Percentiles rank a stretch among this genome's conserved stretches.
These are phyloP conservation scores for Portunus trituberculatus DNA, from an alignment of 1,140 invertebrate species.

Conservation along the genomic window DNA sequence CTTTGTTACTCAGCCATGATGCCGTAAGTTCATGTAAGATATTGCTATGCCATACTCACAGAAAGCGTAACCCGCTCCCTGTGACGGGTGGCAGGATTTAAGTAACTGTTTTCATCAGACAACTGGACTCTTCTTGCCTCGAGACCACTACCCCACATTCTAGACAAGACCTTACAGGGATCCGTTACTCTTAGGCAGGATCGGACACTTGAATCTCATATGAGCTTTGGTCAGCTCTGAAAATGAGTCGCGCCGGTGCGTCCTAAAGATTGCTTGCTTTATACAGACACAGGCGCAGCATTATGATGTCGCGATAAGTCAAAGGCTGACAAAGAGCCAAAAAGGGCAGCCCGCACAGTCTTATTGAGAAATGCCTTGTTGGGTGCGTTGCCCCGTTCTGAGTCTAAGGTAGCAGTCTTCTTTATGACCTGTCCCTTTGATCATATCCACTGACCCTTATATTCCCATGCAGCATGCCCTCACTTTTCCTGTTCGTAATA, in stretches of 20 bases:
- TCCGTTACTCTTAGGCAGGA: background rate
- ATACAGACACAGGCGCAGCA: background rate
- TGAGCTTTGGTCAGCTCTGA: background rate
- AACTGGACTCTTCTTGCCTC: background rate
- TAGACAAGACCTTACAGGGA: background rate
- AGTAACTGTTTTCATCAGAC: background rate
- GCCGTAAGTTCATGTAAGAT: background rate
- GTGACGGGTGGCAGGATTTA: background rate
- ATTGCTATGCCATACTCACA: background rate
- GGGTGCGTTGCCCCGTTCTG: background rate
- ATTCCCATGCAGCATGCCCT: background rate
- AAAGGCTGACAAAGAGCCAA: background rate
- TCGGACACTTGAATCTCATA: background rate
- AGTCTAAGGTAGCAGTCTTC: background rate
- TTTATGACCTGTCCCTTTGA: background rate
- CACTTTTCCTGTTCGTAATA: background rate
- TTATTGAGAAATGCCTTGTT: conserved; percentile 13
- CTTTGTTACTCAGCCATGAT: background rate
- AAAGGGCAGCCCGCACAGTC: background rate
- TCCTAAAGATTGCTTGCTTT: background rate
- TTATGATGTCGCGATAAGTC: conserved; percentile 5
- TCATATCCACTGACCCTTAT: background rate
- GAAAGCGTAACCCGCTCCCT: background rate
- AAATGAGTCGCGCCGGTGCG: background rate
- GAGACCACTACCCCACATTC: background rate